Evolutionary conservation across 2,888 invertebrate species (phyloP), one percentile per base, ranked within the genome.

Genomic region (Peribatodes rhomboidaria): DNA sequence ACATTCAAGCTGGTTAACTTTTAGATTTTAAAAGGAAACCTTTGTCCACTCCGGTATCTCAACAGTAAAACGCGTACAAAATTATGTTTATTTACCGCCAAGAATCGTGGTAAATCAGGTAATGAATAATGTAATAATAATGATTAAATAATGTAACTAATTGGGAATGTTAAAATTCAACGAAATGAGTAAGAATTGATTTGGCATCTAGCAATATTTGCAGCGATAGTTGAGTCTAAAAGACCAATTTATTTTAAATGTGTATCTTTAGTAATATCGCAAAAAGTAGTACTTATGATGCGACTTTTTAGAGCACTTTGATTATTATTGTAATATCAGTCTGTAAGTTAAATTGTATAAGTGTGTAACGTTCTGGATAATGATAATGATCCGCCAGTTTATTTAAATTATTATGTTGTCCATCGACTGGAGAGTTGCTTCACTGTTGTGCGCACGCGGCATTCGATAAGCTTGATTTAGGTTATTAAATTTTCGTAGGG

Each of bases 401-500:
- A 52, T 57, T 56, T 56, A n/a, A 39, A 57, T 44, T 46, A 31
- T 53, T 62, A 41, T 52, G 49, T 53, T 53, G 60, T 61, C 57
- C 63, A 18, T 52, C 4, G 41, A 54, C 41, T 65, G 22, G 13
- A 7, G 22, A 49, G 18, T 37, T 39, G 47, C 22, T 47, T 55
- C 35, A 18, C 31, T 42, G 31, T n/a, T 27, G 41, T 27, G 41
- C 7, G 16, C 22, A 14, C 42, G 11, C 47, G 27, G 9, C 18
- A 16, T 16, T 44, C 11, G 18, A 16, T 7, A 44, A 60, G 61
- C 55, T 58, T 63, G 59, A 9, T 64, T 59, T 61, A 65, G 44
- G 37, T 56, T 56, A 59, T 60, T 44, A 27, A 59, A 49, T 42
- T 41, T 33, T 58, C 42, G 31, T 65, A 65, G 60, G 35, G 39